Evolutionary conservation across 2,113 vertebrate genomes (phyloP), one percentile per base, ranked within the genome.

Genomic region (Pelvicachromis taeniatus): DNA sequence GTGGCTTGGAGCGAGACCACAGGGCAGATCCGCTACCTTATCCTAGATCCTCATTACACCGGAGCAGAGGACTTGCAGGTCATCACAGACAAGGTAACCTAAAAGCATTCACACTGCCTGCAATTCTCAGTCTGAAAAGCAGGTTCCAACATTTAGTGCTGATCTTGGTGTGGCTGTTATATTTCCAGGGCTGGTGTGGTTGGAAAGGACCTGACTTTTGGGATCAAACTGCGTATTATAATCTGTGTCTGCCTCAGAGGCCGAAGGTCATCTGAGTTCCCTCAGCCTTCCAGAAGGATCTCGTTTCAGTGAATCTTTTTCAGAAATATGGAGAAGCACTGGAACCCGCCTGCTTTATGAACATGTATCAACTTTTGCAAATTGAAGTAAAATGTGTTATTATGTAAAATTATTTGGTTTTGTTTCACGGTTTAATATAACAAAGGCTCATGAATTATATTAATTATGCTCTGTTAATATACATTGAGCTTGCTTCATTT

Each of bases 21-120:
- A 6, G 99, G 98, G 7, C 94, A 98, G 68, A 97, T 97, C 78
- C 97, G 97, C 84, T 99, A 97, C 85, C 97, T 99, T 38, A 97
- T 99, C 90, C 92, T 99, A 23, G 99, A 99, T 89, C 98, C 99
- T 53, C 98, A 99, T 95, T 99, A 99, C 87, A 99, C 98, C 14
- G 99, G 98, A 38, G 97, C 96, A 77, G 99, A 99, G 94, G 98
- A 99, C 88, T 93, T 98, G 16, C 96, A 97, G 19, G 91, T 96
- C 59, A 95, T 99, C 93, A 95, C 96, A 87, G 99, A 99, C 85
- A 99, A 99, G 97, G 99, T 99, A 77, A 77, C 26, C 1, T 10
- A 21, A 7, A 56, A 50, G 5, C 26, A 45, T 42, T 29, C 10
- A 21, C 61, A 73, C 2, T 8, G 45, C 40, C 63, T 73, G 17